Base-by-base conservation (phyloP, 2,888 invertebrate species). In the Asteroscopus sphinx region DNA sequence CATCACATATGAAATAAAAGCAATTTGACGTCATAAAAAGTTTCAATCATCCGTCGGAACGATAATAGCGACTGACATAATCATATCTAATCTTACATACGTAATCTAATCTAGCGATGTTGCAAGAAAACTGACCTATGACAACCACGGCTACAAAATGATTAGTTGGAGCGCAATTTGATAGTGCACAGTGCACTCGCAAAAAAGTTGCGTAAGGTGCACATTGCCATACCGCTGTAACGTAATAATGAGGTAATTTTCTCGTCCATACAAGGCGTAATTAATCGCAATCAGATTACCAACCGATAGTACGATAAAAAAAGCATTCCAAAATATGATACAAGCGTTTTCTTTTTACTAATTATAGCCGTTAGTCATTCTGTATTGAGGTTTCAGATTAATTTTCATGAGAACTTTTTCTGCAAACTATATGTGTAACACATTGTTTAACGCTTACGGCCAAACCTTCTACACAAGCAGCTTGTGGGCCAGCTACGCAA, bases 111-210 rank as follows among this genome's bases (percentile, higher is more conserved):
- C 91, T 85, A 49, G 71, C 70, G 75, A 71, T 79, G 78, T 81
- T 77, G 82, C 83, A 84, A 88, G 75, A 72, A 68, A 68, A 90
- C 92, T 92, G 92, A 93, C 93, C 93, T 93, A 91, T 85, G 87
- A 72, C 89, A 91, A 91, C 82, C 77, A 80, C 79, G 61, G 55
- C 79, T 77, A 66, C 82, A 77, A 77, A n/a, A 77, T 77, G 75
- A 82, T 82, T 73, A 79, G 81, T 73, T 80, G 79, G 80, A 76
- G 54, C 69, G 89, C 76, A 77, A 81, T 77, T 76, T 80, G 80
- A 84, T 87, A 87, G 83, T 72, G 74, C 76, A 73, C 75, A 87
- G 83, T 72, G 74, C 76, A 73, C 75, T 78, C 69, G 78, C 81
- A 81, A 85, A 89, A 88, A 86, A 80, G 77, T 88, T 89, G 82